phyloP scores from a whole-genome alignment of 2,113 vertebrate genomes.

The Sterrhoptilus dennistouni region DNA sequence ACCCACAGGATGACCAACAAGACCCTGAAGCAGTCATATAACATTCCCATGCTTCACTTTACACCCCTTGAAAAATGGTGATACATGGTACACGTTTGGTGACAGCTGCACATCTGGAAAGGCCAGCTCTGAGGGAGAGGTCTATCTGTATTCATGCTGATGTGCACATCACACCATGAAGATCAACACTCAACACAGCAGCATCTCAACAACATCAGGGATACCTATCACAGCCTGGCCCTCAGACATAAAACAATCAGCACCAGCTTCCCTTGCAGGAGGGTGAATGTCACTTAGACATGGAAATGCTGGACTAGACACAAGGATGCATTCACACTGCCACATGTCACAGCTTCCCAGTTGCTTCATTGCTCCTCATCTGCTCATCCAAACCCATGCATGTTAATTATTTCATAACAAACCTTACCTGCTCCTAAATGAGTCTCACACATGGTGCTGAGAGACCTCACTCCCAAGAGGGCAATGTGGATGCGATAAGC shows the following conservation, averaged over 20 bases:
- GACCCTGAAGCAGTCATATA: background rate
- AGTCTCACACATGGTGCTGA: accelerated
- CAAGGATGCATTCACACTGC: background rate
- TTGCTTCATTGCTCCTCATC: background rate
- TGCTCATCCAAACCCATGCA: background rate
- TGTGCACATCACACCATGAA: background rate
- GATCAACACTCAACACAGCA: background rate
- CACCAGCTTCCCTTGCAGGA: background rate
- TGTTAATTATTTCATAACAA: background rate
- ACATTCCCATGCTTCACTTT: background rate
- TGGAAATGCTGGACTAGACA: background rate
- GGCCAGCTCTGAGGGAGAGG: background rate
- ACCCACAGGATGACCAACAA: background rate
- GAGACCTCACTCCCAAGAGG: background rate
- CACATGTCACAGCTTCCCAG: background rate
- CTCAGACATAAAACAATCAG: background rate
- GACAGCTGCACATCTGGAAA: background rate
- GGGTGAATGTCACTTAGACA: background rate
- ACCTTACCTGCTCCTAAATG: background rate
- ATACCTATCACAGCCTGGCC: background rate
- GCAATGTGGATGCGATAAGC: accelerated
- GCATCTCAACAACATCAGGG: background rate
- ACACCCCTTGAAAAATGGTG: background rate
- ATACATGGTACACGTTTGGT: background rate
- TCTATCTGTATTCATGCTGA: background rate